Evolutionary conservation across 2,113 vertebrate species (phyloP), one percentile per base, ranked within the genome.

Genomic region (Ranitomeya imitator): DNA sequence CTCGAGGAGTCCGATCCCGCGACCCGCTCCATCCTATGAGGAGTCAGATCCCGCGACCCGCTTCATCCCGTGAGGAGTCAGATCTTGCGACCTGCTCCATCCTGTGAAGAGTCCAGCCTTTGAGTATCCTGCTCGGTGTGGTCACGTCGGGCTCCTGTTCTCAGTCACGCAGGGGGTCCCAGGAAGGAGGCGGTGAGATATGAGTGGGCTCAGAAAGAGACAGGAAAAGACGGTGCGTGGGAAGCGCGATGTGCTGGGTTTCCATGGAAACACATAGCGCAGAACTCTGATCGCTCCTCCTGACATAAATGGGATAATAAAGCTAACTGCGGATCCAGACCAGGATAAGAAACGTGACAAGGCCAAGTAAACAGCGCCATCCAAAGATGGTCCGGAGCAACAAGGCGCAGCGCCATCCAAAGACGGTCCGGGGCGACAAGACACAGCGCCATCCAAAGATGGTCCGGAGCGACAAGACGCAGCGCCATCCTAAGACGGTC

Each of bases 251-350:
- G 52, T 79, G 74, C 60, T 82, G 79, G 73, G 87, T 88, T 52
- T 77, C 87, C 87, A 88, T 88, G 87, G 87, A 82, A 83, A 88
- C 80, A 15, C 65, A 16, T 4, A 65, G 80, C 80, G 57, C 37
- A 26, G 80, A 77, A 9, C 26, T 69, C 9, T 51, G 19, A 77
- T 31, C 11, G 57, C 78, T 13, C 6, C 23, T 59, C 31, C 52
- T 26, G 18, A 18, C 8, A 45, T 57, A 81, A 63, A 88, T 7
- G 69, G 86, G 86, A 65, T 88, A 63, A 61, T 61, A 11, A 45
- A 0, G 15, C 26, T 15, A 87, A 37, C 79, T 65, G 63, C 63
- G 59, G 78, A 80, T 87, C 55, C 76, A 52, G 51, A 54, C 16
- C 10, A 0, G 26, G 67, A 21, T 26, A 37, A 55, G 19, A 19